Evolutionary conservation across 1,140 invertebrate genomes (phyloP), one percentile per base, ranked within the genome.

Genomic region (Drosophila eugracilis): DNA sequence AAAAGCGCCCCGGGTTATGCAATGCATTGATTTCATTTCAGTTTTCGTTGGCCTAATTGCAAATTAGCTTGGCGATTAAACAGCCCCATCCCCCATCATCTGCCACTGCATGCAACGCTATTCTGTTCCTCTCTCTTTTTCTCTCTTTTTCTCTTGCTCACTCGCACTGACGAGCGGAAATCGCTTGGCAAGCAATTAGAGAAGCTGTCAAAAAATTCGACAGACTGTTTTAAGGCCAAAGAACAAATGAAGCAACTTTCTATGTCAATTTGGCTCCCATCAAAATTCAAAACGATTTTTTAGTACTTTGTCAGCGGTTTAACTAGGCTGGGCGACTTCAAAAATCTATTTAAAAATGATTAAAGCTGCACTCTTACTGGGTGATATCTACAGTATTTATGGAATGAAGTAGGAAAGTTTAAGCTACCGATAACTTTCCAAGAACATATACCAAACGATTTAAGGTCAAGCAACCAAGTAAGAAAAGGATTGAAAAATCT

Each of bases 1-100:
- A 34, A 69, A 48, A 73, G 49, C 39, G 65, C 80, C 72, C 53
- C 17, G 28, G 58, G 80, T 50, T 53, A 67, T 60, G 55, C 75
- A 63, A 79, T 80, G 80, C 80, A 84, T 84, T 84, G 80, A 84
- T 85, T 84, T 67, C 49, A 58, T 76, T 81, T 78, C 69, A 53
- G 58, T 66, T 66, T 66, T 63, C 59, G 22, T 50, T 80, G 78
- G 54, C 78, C 72, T 80, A 80, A 81, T 80, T 84, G 80, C 75
- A 84, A 84, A 84, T 84, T 79, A 85, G 72, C 80, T 63, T 28
- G 41, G 36, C 17, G 44, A 17, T 41, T 34, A 34, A n/a, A n/a
- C n/a, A 34, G 14, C 32, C 32, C 32, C 30, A 1, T 30, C 34
- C 21, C 22, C 32, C 39, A 14, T 9, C 22, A 5, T 28, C 37